Base-by-base conservation (phyloP, 2,797 vertebrate species). In the Moxostoma hubbsi region DNA sequence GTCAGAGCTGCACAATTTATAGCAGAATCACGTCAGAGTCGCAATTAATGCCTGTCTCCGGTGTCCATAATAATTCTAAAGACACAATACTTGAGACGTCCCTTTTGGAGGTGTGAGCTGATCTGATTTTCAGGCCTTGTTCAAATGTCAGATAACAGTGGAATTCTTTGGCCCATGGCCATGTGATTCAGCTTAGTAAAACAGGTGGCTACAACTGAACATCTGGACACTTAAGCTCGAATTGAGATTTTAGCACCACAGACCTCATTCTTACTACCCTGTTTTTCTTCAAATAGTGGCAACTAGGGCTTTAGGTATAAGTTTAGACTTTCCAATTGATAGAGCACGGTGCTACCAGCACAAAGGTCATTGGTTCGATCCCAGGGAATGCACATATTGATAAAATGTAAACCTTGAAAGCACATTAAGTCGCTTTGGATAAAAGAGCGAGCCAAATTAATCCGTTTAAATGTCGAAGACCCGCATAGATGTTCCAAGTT, bases 171-270 rank as follows among this genome's bases (percentile, higher is more conserved):
- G 72, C 72, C 71, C 18, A 36, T 69, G 69, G 51, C 76, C 73
- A 81, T 73, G 73, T 82, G 75, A 83, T 74, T 79, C 50, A 7
- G 46, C 24, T 24, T 24, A 24, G 72, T 78, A 71, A 86, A 84
- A 85, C 86, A 87, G 80, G 87, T 85, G 86, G 75, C 73, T 81
- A 68, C 63, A 47, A 73, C 73, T 61, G 66, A 87, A 85, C 82
- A 89, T 85, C 81, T 86, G 87, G 85, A 85, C 77, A 76, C 54
- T 67, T 4, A 77, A 77, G 54, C 77, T 58, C 55, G 53, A 72
- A 68, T 77, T 73, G 73, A 65, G 64, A 59, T 75, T 74, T 74
- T 59, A 79, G 76, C 73, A 79, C 68, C 54, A 58, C 71, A 75
- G n/a, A 9, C 8, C 47, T 57, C 18, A 65, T 6, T 43, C 46